Conservation (phyloP, 2,797 vertebrate genomes). For the Microcaecilia unicolor region DNA sequence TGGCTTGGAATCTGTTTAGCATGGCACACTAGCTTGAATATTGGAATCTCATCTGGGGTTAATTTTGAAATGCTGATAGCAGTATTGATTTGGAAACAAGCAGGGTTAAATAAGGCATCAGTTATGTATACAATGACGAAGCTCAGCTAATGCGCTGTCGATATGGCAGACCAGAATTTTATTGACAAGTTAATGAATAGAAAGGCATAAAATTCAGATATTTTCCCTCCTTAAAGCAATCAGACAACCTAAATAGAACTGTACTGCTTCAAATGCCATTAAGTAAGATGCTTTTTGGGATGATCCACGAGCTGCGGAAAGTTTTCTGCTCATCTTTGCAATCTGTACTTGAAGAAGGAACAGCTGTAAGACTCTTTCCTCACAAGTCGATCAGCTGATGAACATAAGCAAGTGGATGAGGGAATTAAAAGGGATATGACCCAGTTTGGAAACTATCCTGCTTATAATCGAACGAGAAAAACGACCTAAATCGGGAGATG, state of each 20-base stretch:
- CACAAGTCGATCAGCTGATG: no score
- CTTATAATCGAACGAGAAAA: no score
- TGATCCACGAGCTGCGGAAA: no score
- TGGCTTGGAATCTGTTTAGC: slow-evolving; percentile 36
- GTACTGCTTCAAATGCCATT: slow-evolving; percentile 25
- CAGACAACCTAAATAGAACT: slow-evolving; percentile 31
- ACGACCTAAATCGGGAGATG: no score
- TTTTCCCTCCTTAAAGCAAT: slow-evolving; percentile 25
- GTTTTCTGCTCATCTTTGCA: slow-evolving; percentile 38
- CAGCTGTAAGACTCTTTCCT: background rate
- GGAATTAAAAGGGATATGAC: no score
- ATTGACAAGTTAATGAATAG: slow-evolving; percentile 59
- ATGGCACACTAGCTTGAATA: slow-evolving; percentile 37
- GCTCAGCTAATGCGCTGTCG: slow-evolving; percentile 48
- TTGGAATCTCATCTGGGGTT: slow-evolving; percentile 57
- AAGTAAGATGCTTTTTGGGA: slow-evolving; percentile 21
- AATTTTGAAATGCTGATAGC: slow-evolving; percentile 63
- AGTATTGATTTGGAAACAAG: slow-evolving; percentile 61
- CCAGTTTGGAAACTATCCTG: no score
- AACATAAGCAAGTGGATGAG: no score
- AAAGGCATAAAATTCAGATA: slow-evolving; percentile 15
- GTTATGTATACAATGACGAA: slow-evolving; percentile 46
- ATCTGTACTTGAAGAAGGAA: slow-evolving; percentile 29
- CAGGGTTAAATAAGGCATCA: slow-evolving; percentile 53
- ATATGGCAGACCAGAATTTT: slow-evolving; percentile 42